Evolutionary conservation across 1,140 invertebrate species (phyloP).

Genomic region (Lordiphosa collinella): DNA sequence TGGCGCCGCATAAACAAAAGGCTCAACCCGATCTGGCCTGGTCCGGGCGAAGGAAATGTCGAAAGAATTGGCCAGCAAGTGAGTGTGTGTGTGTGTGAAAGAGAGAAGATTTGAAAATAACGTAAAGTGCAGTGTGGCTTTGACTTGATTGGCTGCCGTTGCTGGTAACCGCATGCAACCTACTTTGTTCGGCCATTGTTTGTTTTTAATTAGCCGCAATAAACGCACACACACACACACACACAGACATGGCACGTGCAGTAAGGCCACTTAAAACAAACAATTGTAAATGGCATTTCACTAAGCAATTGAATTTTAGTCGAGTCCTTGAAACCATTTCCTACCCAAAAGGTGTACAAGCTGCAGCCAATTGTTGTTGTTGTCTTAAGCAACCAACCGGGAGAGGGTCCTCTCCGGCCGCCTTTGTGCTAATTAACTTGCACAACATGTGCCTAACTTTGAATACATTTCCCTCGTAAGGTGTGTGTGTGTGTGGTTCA

Average conservation of each 20-base stretch:
- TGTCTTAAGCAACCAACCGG: conserved; percentile 10
- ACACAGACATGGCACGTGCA: conserved; percentile 25
- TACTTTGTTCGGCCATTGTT: conserved; percentile 71
- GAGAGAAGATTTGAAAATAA: conserved; percentile 48
- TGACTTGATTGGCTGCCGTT: conserved; percentile 58
- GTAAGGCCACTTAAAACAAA: conserved; percentile 67
- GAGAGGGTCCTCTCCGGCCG: background rate
- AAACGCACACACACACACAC: conserved; percentile 57
- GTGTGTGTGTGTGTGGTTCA: conserved; percentile 41
- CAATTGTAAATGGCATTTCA: conserved; percentile 71
- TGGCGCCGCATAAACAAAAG: conserved; percentile 73
- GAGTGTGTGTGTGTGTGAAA: background rate
- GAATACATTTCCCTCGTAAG: conserved; percentile 50
- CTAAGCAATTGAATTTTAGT: conserved; percentile 71
- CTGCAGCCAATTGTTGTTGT: background rate
- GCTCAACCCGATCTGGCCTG: conserved; percentile 18
- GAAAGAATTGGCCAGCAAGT: conserved; percentile 35
- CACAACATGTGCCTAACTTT: conserved; percentile 65
- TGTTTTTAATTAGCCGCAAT: conserved; percentile 77
- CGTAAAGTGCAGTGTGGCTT: conserved; percentile 57
- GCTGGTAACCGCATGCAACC: conserved; percentile 57
- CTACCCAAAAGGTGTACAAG: conserved; percentile 24
- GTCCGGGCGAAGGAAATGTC: conserved; percentile 33
- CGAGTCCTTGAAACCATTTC: conserved; percentile 73
- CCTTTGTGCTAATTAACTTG: conserved; percentile 63